phyloP scores from a whole-genome alignment of 2,113 vertebrate species.

The Geococcyx californianus region DNA sequence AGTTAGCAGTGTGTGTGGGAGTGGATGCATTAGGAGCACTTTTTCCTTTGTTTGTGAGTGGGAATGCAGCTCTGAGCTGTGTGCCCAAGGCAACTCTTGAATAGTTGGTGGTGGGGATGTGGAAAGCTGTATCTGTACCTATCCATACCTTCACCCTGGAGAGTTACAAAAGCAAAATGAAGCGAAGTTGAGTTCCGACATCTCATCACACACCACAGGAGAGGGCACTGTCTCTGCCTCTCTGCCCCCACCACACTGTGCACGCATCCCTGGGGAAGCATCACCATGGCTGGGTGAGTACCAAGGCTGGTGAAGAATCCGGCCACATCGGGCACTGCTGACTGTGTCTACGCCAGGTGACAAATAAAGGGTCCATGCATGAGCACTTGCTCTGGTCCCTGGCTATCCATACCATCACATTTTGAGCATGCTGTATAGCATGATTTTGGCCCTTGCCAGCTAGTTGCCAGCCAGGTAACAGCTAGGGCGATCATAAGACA shows the following conservation, averaged over 20 bases:
- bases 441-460: neutral
- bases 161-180: neutral
- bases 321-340: neutral
- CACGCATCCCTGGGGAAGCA: neutral
- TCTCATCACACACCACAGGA: accelerated
- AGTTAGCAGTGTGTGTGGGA: neutral
- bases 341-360: neutral
- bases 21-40: neutral
- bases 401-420: neutral
- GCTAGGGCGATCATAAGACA: neutral
- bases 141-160: neutral
- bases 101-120: neutral
- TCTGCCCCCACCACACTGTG: neutral
- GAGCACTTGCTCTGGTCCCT: neutral
- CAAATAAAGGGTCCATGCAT: neutral
- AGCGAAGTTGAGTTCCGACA: neutral
- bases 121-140: neutral
- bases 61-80: neutral
- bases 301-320: neutral
- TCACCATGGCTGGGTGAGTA: neutral
- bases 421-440: neutral
- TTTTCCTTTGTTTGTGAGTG: accelerated
- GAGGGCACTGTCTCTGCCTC: neutral
- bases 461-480: neutral
- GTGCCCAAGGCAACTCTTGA: neutral